Evolutionary conservation across 2,113 vertebrate species (phyloP).

Genomic region (Ailuropoda melanoleuca): DNA sequence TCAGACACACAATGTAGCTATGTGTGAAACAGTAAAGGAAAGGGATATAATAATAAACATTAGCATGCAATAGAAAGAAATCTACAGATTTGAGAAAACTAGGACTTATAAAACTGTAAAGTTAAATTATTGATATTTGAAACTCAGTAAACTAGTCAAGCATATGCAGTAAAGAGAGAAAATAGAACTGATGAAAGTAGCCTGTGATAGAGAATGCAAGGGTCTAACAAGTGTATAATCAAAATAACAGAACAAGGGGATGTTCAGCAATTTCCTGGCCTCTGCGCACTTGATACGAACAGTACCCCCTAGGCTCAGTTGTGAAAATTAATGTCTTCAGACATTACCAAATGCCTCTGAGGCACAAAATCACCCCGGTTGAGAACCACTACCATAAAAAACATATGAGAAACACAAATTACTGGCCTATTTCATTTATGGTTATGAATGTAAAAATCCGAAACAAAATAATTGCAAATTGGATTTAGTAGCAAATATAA

Average conservation of each 20-base stretch:
- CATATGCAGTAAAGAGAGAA: neutral
- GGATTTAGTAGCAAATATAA: slow-evolving; percentile 4
- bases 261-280: neutral
- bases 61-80: neutral
- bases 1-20: neutral
- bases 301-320: neutral
- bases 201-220: neutral
- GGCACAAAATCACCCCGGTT: neutral
- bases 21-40: neutral
- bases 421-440: neutral
- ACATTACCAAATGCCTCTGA: neutral
- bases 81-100: neutral
- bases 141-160: neutral
- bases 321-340: neutral
- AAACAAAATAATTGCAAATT: slow-evolving; percentile 1
- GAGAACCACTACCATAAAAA: neutral
- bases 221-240: neutral
- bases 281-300: neutral
- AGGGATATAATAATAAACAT: neutral
- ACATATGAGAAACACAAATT: neutral
- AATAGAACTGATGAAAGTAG: neutral
- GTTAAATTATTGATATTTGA: neutral
- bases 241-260: neutral
- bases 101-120: neutral
- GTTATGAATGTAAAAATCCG: neutral